Conservation (phyloP, 30 jellyfish, hydroid and myxozoan genomes). For the Hydractinia symbiolongicarpus region DNA sequence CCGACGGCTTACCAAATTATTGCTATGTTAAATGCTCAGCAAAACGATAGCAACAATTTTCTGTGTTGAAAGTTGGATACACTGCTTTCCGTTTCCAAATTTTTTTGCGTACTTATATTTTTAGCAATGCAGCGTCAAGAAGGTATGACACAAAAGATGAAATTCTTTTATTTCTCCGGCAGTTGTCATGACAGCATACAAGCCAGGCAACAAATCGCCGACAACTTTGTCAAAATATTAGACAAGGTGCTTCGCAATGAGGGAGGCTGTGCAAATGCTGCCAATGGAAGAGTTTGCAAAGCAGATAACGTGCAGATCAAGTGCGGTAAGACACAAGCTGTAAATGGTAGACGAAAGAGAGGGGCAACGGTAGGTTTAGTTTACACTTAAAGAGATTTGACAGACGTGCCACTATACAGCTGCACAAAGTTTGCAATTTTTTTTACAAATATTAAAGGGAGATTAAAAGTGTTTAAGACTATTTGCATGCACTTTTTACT, state of each 20-base stretch:
- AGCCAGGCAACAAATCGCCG: conserved; percentile 60
- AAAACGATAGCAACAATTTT: too few species aligned
- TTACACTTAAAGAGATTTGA: neutral
- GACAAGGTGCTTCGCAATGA: conserved; percentile 42
- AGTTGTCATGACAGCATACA: conserved; percentile 67
- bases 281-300: conserved; percentile 60
- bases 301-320: conserved; percentile 61
- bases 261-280: conserved; percentile 81
- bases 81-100: neutral
- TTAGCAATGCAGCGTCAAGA: conserved; percentile 53
- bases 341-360: conserved; percentile 45
- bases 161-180: conserved; percentile 75
- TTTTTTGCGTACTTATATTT: neutral
- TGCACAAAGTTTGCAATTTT: neutral
- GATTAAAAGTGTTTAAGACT: too few species aligned
- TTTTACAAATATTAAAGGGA: neutral
- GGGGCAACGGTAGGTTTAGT: conserved; percentile 49
- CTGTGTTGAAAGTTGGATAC: neutral
- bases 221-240: conserved; percentile 47
- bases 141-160: conserved; percentile 79
- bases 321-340: conserved; percentile 61
- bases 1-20: too few species aligned
- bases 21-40: too few species aligned
- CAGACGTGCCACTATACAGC: neutral
- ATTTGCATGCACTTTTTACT: neutral